Base-by-base conservation (phyloP, 1,140 invertebrate species). In the Asobara japonica region DNA sequence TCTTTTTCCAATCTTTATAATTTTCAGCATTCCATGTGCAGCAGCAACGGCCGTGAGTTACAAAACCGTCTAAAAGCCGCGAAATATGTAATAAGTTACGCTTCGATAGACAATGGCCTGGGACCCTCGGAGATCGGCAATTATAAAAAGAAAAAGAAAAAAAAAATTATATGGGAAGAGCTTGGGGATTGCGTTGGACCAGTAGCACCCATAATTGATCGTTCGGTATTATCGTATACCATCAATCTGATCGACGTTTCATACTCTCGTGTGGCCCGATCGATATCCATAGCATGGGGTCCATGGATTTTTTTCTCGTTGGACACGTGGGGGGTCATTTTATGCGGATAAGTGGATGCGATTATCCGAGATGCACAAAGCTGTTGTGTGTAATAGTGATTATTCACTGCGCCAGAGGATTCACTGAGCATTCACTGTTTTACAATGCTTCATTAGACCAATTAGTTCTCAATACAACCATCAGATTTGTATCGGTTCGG, bases 141-240 rank as follows among this genome's bases (percentile, higher is more conserved):
- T n/a, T n/a, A n/a, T n/a, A n/a, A n/a, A n/a, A n/a, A n/a, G 60
- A 30, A 27, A 20, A 25, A 16, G 41, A 29, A 13, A 56, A 27
- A 29, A 18, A 22, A 22, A 56, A 18, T 33, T 31, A 56, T 11
- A 56, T 20, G 65, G 60, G 65, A 51, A 68, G 30, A 51, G 29
- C 38, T 27, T n/a, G 29, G 65, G 18, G 33, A 65, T 51, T 30
- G 16, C 8, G 33, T 31, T 27, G n/a, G 64, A 66, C 31, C 41
- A 7, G 27, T 51, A 67, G 65, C 71, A 72, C 33, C 67, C 65
- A 72, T 72, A 72, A 72, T 72, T 72, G 71, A 72, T 72, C 71
- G 71, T 72, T 68, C 48, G 31, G 25, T 16, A 74, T 74, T 74
- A 74, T 38, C 38, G 41, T 31, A 22, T 72, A 29, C 22, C 56